These are phyloP conservation scores for Hirtodrosophila cameraria DNA, from an alignment of 2,888 invertebrate species.

Conservation along the genomic window DNA sequence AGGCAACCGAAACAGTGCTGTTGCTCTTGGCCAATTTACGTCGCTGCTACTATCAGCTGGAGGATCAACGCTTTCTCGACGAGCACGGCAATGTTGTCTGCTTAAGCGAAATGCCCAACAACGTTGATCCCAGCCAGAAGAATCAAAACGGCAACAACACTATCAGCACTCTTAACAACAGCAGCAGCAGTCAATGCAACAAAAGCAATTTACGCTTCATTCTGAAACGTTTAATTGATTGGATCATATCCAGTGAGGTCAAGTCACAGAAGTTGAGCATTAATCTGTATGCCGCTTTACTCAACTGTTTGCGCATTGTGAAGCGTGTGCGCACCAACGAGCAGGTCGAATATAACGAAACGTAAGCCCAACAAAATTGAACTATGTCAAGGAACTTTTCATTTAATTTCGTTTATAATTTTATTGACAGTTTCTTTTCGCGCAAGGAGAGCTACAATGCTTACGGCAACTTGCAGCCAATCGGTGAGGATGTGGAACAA, in stretches of 20 bases:
- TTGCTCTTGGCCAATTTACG: conserved; percentile 91
- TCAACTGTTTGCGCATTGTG: conserved; percentile 92
- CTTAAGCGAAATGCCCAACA: conserved; percentile 8
- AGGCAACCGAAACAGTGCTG: conserved; percentile 92
- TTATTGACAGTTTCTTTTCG: conserved; percentile 86
- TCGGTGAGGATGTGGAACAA: conserved; percentile 60
- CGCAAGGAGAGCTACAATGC: conserved; percentile 87
- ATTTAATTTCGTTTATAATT: too few species aligned
- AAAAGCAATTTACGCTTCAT: conserved; percentile 85
- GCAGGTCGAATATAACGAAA: conserved; percentile 60
- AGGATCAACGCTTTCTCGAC: conserved; percentile 51
- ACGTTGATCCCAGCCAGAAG: conserved; percentile 5
- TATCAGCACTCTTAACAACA: neutral
- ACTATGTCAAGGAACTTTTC: too few species aligned
- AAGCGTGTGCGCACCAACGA: conserved; percentile 78
- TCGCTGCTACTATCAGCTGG: conserved; percentile 86
- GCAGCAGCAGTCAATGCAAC: conserved; percentile 24
- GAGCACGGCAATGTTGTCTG: conserved; percentile 34
- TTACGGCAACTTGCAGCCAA: conserved; percentile 83
- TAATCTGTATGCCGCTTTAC: conserved; percentile 92
- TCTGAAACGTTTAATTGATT: conserved; percentile 90
- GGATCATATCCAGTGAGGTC: conserved; percentile 92
- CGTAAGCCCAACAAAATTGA: conserved; percentile 42
- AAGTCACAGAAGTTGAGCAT: conserved; percentile 93
- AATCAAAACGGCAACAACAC: neutral